Evolutionary conservation across 1,140 invertebrate genomes (phyloP).

Genomic region (Sarcophaga bullata): DNA sequence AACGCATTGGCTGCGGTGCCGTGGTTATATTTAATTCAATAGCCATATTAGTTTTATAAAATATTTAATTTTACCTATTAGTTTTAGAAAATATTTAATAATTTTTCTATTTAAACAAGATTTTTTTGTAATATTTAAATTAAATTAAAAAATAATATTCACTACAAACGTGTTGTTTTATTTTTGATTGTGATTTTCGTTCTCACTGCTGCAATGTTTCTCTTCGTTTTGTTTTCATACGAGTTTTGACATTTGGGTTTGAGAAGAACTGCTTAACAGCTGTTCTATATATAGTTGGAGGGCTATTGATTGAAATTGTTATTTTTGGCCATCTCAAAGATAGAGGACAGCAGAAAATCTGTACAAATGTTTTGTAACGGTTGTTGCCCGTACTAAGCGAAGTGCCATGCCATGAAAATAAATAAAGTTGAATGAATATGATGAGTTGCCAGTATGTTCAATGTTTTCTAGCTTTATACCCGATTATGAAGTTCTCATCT

Average conservation of each 20-base stretch:
- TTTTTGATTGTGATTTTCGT: not conserved
- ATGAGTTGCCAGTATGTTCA: too few species aligned
- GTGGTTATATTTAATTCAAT: constrained; percentile 45
- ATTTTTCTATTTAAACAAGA: constrained; percentile 15
- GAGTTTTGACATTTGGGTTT: not conserved
- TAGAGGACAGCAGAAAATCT: too few species aligned
- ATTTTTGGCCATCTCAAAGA: not conserved
- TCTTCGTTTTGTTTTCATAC: constrained; percentile 10
- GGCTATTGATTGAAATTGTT: too few species aligned
- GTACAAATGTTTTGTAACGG: too few species aligned
- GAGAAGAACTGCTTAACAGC: not conserved
- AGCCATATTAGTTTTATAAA: constrained; percentile 37
- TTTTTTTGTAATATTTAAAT: constrained; percentile 22
- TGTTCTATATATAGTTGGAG: not conserved
- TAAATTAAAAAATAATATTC: not conserved
- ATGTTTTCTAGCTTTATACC: too few species aligned
- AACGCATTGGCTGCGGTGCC: constrained; percentile 23
- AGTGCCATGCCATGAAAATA: too few species aligned
- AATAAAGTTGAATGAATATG: too few species aligned
- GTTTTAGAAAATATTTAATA: not conserved
- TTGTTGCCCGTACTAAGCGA: too few species aligned
- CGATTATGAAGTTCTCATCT: too few species aligned
- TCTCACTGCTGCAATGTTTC: not conserved
- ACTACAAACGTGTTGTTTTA: constrained; percentile 7
- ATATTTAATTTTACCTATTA: not conserved